Percentiles rank a stretch among this genome's conserved stretches.
Conservation (phyloP, 2,113 vertebrate genomes). For the Periophthalmodon schlosseri region DNA sequence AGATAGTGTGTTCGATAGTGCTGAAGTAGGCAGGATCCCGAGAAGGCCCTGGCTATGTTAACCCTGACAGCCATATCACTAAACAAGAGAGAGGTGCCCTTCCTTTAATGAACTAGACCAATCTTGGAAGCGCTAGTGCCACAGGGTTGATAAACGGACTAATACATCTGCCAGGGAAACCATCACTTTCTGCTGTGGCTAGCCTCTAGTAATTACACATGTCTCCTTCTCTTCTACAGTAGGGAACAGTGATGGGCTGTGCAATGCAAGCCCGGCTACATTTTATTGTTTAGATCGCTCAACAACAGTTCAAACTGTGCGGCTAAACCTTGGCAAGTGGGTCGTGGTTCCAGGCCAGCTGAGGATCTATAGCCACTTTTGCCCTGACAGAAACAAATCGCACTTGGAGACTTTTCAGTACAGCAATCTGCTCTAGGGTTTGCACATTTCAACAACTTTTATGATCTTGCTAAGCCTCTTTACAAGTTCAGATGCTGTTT, state of each 20-base stretch:
- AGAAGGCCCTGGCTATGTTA: slow-evolving; percentile 46
- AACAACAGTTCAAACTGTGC: slow-evolving; percentile 35
- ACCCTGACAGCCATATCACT: slow-evolving; percentile 46
- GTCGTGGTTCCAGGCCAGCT: slow-evolving; percentile 26
- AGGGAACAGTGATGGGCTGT: slow-evolving; percentile 33
- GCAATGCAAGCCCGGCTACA: slow-evolving; percentile 26
- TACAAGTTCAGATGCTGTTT: slow-evolving; percentile 16
- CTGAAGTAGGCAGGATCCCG: slow-evolving; percentile 42
- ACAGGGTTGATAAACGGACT: slow-evolving; percentile 39
- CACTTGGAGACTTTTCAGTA: slow-evolving; percentile 6
- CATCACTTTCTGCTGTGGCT: slow-evolving; percentile 36
- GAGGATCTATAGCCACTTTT: slow-evolving; percentile 14
- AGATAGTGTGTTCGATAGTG: slow-evolving; percentile 53
- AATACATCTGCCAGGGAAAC: slow-evolving; percentile 34
- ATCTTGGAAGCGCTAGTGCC: slow-evolving; percentile 30
- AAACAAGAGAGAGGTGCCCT: slow-evolving; percentile 45
- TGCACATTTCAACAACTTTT: slow-evolving; percentile 22
- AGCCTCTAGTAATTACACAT: slow-evolving; percentile 39
- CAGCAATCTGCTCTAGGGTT: neutral
- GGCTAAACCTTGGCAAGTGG: slow-evolving; percentile 21
- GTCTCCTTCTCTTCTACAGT: slow-evolving; percentile 33
- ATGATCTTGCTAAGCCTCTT: neutral
- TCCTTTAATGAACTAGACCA: slow-evolving; percentile 58
- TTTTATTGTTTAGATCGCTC: slow-evolving; percentile 36
- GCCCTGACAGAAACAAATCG: slow-evolving; percentile 11